Percentiles rank a stretch among this genome's conserved stretches.
These are phyloP conservation scores for Apeltes quadracus DNA, from an alignment of 2,113 vertebrate species.

Conservation along the genomic window DNA sequence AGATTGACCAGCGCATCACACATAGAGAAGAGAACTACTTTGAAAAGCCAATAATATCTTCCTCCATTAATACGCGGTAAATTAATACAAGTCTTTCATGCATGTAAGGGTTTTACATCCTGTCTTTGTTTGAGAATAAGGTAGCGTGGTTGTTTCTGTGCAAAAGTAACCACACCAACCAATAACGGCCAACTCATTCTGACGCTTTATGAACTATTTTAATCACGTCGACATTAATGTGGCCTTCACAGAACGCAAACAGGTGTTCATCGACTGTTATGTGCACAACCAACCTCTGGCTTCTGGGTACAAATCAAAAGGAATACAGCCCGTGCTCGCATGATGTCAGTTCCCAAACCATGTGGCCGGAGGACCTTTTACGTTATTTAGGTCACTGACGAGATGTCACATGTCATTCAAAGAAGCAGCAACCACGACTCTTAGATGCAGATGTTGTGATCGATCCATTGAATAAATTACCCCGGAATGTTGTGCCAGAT, in stretches of 20 bases:
- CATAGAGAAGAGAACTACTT: neutral
- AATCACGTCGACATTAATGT: neutral
- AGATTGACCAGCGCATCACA: neutral
- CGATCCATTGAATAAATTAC: neutral
- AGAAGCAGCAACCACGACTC: neutral
- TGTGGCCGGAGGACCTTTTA: neutral
- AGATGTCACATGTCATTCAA: neutral
- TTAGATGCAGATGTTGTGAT: neutral
- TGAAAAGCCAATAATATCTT: neutral
- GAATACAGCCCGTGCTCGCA: neutral
- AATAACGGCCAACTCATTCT: neutral
- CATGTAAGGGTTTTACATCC: neutral
- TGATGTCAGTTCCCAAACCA: neutral
- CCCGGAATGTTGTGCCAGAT: neutral
- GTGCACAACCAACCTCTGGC: neutral
- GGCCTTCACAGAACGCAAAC: neutral
- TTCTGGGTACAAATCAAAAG: neutral
- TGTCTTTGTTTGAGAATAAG: neutral
- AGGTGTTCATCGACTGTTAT: neutral
- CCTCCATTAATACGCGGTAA: neutral
- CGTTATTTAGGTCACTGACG: neutral
- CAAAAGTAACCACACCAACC: slow-evolving; percentile 4
- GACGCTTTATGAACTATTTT: neutral
- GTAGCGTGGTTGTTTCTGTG: neutral
- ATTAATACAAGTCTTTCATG: neutral